These are phyloP conservation scores for Drosophila lutescens DNA, from an alignment of 2,888 invertebrate species.

Conservation along the genomic window DNA sequence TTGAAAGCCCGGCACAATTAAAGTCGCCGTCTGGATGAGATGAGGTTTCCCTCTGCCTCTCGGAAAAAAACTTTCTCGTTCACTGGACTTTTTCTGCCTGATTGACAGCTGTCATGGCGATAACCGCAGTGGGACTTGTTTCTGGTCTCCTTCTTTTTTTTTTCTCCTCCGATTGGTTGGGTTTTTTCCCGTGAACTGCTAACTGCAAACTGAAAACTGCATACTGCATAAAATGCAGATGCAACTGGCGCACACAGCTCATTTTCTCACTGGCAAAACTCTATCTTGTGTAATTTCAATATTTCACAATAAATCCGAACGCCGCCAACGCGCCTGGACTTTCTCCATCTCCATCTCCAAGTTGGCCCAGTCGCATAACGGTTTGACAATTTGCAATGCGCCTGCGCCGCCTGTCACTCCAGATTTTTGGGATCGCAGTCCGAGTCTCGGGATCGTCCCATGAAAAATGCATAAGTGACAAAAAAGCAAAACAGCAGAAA, in stretches of 20 bases:
- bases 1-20: conserved; percentile 67
- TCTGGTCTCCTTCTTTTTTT: conserved; percentile 22
- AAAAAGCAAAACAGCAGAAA: conserved; percentile 22
- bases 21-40: conserved; percentile 35
- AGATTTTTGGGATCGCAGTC: conserved; percentile 20
- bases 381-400: conserved; percentile 75
- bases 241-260: conserved; percentile 65
- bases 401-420: conserved; percentile 43
- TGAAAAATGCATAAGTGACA: conserved; percentile 72
- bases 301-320: conserved; percentile 76
- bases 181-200: conserved; percentile 21
- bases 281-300: conserved; percentile 70
- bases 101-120: conserved; percentile 81
- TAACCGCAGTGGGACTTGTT: conserved; percentile 72
- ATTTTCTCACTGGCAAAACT: conserved; percentile 69
- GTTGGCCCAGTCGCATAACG: conserved; percentile 58
- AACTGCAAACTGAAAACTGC: too few species aligned
- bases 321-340: conserved; percentile 68
- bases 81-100: conserved; percentile 22
- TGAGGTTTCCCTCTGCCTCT: neutral
- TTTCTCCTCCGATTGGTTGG: conserved; percentile 10
- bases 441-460: conserved; percentile 42
- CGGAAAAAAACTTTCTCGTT: conserved; percentile 61
- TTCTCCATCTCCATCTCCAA: conserved; percentile 25
- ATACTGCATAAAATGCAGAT: conserved; percentile 71